These are phyloP conservation scores for Leptopilina drosophilae DNA, from an alignment of 2,888 invertebrate genomes.

Conservation along the genomic window DNA sequence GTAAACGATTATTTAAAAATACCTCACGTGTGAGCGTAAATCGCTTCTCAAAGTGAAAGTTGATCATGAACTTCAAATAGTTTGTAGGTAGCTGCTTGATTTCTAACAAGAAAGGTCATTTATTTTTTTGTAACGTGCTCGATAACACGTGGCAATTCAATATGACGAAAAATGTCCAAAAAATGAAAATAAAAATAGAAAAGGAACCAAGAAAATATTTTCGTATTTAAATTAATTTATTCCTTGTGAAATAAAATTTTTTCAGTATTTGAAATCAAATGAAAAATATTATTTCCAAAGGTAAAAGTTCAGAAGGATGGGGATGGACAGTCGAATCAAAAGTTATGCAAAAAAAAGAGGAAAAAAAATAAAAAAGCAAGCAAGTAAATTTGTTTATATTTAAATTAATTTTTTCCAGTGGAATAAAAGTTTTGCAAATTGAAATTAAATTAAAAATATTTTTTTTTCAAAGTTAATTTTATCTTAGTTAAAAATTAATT, in stretches of 20 bases:
- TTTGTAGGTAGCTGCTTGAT: neutral
- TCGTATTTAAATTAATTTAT: neutral
- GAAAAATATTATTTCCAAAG: too few relatives aligned
- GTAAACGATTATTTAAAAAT: slow-evolving; percentile 9
- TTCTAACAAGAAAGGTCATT: slow-evolving; percentile 16
- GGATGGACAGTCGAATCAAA: too few relatives aligned
- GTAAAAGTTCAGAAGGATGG: too few relatives aligned
- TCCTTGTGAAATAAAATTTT: neutral
- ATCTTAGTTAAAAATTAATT: too few relatives aligned
- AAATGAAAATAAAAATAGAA: too few relatives aligned
- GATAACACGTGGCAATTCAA: slow-evolving; percentile 13
- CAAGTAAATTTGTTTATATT: too few relatives aligned
- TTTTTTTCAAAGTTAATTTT: too few relatives aligned
- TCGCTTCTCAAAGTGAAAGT: slow-evolving; percentile 70
- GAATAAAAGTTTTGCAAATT: too few relatives aligned
- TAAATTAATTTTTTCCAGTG: too few relatives aligned
- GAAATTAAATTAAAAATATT: too few relatives aligned
- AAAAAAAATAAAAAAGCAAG: too few relatives aligned
- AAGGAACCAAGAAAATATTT: neutral
- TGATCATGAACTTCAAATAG: slow-evolving; percentile 73
- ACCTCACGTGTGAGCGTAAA: slow-evolving; percentile 64
- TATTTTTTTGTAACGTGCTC: neutral
- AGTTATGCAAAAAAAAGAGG: too few relatives aligned
- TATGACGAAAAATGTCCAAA: neutral
- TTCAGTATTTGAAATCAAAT: neutral